Evolutionary conservation across 2,113 vertebrate genomes (phyloP).

Genomic region (Opisthocomus hoazin): DNA sequence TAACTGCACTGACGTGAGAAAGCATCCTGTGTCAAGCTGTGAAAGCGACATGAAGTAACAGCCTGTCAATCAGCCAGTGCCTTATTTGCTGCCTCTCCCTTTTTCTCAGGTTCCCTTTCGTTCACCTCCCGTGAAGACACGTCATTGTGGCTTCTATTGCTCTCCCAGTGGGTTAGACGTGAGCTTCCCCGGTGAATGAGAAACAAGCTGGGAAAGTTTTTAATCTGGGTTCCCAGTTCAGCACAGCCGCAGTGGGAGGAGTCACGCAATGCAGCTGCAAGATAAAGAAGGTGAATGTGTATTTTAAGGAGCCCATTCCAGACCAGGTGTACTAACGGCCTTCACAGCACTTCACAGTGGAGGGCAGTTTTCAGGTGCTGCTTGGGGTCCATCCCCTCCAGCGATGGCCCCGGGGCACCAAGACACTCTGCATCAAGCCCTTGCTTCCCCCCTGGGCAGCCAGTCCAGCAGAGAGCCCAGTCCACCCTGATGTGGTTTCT

Average conservation of each 20-base stretch:
- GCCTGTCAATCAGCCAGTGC: background rate
- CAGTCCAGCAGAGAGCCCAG: background rate
- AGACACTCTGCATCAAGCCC: background rate
- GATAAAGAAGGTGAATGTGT: background rate
- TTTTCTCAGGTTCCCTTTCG: background rate
- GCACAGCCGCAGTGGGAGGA: background rate
- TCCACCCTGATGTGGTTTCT: background rate
- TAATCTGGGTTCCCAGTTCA: background rate
- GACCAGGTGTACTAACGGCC: background rate
- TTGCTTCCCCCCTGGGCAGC: fast-evolving
- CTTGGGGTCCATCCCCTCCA: background rate
- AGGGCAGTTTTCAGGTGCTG: background rate
- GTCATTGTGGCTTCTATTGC: background rate
- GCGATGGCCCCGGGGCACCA: background rate
- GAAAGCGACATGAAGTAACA: background rate
- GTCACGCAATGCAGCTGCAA: background rate
- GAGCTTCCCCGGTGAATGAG: background rate
- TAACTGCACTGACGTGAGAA: background rate
- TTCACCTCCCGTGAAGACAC: background rate
- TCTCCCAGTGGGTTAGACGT: background rate
- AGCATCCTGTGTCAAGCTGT: background rate
- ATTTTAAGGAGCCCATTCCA: background rate
- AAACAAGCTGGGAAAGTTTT: background rate
- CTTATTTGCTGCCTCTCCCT: background rate
- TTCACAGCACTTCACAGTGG: background rate